These are phyloP conservation scores for Copidosoma aretas DNA, from an alignment of 2,888 invertebrate species.

Conservation along the genomic window DNA sequence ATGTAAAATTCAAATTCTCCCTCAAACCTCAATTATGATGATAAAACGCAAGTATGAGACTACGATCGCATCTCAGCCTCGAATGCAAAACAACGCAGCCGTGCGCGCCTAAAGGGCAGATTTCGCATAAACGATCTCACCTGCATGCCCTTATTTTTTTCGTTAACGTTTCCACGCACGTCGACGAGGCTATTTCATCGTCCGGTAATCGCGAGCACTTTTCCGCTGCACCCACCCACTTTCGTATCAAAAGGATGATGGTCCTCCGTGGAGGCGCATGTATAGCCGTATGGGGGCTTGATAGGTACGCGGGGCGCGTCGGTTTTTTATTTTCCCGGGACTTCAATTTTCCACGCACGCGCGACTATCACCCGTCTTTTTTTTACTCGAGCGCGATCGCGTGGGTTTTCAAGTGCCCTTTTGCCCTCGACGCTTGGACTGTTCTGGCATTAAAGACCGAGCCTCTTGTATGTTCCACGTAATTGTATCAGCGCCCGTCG, in stretches of 20 bases:
- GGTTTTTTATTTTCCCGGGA: constrained; percentile 1
- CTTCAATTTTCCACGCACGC: constrained; percentile 17
- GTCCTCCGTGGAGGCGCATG: neutral
- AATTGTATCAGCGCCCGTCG: too few relatives aligned
- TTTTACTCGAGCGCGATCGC: too few relatives aligned
- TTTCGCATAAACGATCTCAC: neutral
- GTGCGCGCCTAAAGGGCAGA: neutral
- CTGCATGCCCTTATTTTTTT: neutral
- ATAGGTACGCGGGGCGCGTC: neutral
- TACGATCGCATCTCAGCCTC: neutral
- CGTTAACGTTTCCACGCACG: too few relatives aligned
- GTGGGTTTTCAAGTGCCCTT: too few relatives aligned
- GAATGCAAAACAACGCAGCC: neutral
- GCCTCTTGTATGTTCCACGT: too few relatives aligned
- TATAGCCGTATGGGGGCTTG: neutral
- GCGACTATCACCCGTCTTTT: neutral
- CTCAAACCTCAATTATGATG: too few relatives aligned
- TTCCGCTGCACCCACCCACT: neutral
- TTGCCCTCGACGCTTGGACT: too few relatives aligned
- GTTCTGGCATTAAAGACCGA: too few relatives aligned
- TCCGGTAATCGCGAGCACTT: constrained; percentile 8
- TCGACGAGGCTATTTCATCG: constrained; percentile 21
- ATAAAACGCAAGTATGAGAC: too few relatives aligned
- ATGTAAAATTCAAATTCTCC: neutral
- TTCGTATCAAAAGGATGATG: constrained; percentile 10